A percentile compares a stretch with the other conserved stretches of the same genome.
Conservation (phyloP, 2,797 vertebrate genomes). For the Eremophila alpestris region DNA sequence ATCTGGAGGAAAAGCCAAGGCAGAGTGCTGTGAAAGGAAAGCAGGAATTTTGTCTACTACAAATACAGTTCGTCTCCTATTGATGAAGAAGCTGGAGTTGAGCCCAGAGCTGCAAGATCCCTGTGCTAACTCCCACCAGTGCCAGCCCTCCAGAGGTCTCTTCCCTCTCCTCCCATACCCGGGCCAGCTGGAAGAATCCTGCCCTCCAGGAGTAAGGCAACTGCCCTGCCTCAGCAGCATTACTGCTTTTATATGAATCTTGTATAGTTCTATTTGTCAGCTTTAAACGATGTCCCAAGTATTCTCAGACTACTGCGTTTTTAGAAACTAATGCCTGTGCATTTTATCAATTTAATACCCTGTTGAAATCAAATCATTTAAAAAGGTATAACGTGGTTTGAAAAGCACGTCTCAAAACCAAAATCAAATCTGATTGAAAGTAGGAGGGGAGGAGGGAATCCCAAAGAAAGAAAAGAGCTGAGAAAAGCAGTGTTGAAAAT, state of each 20-base stretch:
- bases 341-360: background rate
- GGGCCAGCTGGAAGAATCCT: background rate
- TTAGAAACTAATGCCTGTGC: background rate
- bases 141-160: background rate
- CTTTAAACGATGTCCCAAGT: background rate
- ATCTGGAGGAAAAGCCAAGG: background rate
- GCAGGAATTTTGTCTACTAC: conserved; percentile 24
- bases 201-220: background rate
- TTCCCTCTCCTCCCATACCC: background rate
- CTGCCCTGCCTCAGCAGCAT: background rate
- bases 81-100: background rate
- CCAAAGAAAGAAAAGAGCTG: background rate
- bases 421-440: background rate
- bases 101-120: background rate
- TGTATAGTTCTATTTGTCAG: background rate
- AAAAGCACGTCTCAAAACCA: background rate
- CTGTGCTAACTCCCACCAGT: background rate
- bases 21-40: background rate
- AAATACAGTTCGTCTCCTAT: background rate
- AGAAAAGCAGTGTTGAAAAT: background rate
- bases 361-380: background rate
- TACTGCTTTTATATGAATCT: background rate
- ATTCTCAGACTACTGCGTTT: background rate
- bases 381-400: background rate
- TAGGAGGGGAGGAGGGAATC: background rate